These are phyloP conservation scores for Drosophila paulistorum DNA, from an alignment of 1,140 invertebrate species.

Conservation along the genomic window DNA sequence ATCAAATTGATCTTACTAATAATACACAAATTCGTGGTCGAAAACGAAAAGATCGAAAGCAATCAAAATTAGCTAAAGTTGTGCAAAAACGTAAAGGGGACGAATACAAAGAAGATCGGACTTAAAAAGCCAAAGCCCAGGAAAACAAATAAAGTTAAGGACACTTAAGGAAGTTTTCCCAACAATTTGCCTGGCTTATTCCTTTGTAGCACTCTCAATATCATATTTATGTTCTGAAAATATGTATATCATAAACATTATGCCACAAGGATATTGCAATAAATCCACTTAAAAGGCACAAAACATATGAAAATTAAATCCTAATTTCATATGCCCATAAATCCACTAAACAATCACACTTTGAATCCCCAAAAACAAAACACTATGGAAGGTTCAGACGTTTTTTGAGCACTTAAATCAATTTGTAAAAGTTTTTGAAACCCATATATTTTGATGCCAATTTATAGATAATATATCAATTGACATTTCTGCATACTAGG, in stretches of 20 bases:
- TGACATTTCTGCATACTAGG: too few species aligned
- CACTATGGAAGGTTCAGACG: too few species aligned
- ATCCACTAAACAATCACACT: too few species aligned
- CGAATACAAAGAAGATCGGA: too few species aligned
- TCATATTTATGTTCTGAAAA: slow-evolving; percentile 20
- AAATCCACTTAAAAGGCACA: slow-evolving; percentile 64
- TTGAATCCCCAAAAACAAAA: too few species aligned
- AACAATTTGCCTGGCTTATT: background rate
- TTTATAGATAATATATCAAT: too few species aligned
- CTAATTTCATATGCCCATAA: too few species aligned
- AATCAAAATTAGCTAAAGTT: background rate
- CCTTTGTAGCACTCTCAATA: slow-evolving; percentile 23
- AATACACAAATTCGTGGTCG: background rate
- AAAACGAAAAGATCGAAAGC: background rate
- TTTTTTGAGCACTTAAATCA: too few species aligned
- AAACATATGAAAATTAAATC: slow-evolving; percentile 79
- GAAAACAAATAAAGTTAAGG: background rate
- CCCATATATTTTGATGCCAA: too few species aligned
- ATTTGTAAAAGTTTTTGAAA: too few species aligned
- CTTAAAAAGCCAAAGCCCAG: background rate
- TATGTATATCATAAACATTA: slow-evolving; percentile 72
- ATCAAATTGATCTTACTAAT: background rate
- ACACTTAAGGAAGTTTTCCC: background rate
- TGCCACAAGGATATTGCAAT: slow-evolving; percentile 56
- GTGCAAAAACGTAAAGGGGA: too few species aligned